These are phyloP conservation scores for Chrysochloris asiatica DNA, from an alignment of 2,113 vertebrate genomes.

Conservation along the genomic window DNA sequence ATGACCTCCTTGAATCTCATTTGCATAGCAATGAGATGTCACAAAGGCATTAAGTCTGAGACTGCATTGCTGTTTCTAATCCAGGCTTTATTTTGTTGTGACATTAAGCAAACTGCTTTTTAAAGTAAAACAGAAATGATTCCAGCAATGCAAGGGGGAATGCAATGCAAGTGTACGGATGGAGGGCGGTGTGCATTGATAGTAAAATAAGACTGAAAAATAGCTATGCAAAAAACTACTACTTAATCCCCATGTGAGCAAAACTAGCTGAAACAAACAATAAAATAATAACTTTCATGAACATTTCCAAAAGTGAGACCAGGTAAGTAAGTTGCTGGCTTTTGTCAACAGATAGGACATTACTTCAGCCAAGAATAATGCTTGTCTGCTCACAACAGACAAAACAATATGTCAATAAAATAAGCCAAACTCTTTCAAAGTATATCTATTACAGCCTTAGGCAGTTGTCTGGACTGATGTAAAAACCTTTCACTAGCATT, in stretches of 20 bases:
- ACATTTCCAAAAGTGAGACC: constrained; percentile 73
- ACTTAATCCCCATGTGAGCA: not conserved
- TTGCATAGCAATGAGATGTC: constrained; percentile 76
- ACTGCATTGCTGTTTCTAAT: constrained; percentile 68
- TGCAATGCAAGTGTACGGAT: not conserved
- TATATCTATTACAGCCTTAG: constrained; percentile 76
- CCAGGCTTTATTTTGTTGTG: constrained; percentile 81
- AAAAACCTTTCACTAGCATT: constrained; percentile 58
- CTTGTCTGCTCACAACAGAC: constrained; percentile 77
- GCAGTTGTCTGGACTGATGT: constrained; percentile 75
- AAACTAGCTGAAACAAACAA: constrained; percentile 31
- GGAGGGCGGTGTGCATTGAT: not conserved
- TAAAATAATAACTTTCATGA: constrained; percentile 56
- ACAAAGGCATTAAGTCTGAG: constrained; percentile 69
- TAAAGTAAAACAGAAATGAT: constrained; percentile 71
- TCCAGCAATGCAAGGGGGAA: constrained; percentile 34
- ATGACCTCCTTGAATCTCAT: constrained; percentile 77
- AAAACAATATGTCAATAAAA: constrained; percentile 83
- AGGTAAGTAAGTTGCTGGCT: constrained; percentile 80
- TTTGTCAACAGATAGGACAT: constrained; percentile 78
- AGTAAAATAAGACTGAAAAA: constrained; percentile 36
- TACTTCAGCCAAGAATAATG: constrained; percentile 80
- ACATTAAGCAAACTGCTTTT: constrained; percentile 68
- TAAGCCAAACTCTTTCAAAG: constrained; percentile 76
- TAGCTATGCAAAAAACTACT: not conserved